Percentiles rank a stretch among this genome's conserved stretches.
Evolutionary conservation across 2,888 invertebrate species (phyloP).

Genomic region (Tiphia femorata): DNA sequence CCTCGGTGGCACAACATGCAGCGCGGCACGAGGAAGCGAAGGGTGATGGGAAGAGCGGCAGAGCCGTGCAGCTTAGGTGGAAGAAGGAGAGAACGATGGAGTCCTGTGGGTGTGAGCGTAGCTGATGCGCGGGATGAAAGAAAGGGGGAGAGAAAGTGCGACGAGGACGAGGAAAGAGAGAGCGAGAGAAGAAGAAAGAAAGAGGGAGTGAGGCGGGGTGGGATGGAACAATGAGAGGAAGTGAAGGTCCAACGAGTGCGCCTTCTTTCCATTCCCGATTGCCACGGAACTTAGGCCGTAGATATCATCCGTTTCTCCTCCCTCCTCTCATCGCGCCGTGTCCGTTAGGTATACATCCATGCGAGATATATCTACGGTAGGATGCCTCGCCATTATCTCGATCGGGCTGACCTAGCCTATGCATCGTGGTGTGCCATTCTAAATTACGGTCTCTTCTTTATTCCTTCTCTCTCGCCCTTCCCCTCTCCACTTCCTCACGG

Average conservation of each 20-base stretch:
- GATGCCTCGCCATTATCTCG: conserved; percentile 43
- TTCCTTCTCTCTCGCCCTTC: conserved; percentile 1
- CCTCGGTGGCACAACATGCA: too few species aligned
- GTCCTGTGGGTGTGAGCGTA: conserved; percentile 1
- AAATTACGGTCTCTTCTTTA: conserved; percentile 29
- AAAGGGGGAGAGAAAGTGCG: background rate
- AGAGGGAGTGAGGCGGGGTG: conserved; percentile 32
- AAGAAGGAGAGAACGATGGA: background rate
- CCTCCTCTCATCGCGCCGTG: conserved; percentile 53
- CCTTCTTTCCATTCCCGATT: conserved; percentile 58
- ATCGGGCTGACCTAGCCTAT: conserved; percentile 38
- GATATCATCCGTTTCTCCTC: conserved; percentile 49
- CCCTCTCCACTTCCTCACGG: background rate
- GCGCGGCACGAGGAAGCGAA: too few species aligned
- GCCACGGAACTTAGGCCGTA: conserved; percentile 40
- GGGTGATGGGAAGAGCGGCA: conserved; percentile 4
- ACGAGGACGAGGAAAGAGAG: conserved; percentile 6
- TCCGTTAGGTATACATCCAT: conserved; percentile 45
- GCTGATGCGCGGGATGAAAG: background rate
- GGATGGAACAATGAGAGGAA: conserved; percentile 65
- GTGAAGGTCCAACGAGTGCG: conserved; percentile 67
- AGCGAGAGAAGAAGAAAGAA: conserved; percentile 25
- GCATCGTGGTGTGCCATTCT: conserved; percentile 39
- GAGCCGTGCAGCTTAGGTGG: background rate
- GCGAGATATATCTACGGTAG: conserved; percentile 36